Evolutionary conservation across 2,113 vertebrate genomes (phyloP), one percentile per base, ranked within the genome.

Genomic region (Guaruba guarouba): DNA sequence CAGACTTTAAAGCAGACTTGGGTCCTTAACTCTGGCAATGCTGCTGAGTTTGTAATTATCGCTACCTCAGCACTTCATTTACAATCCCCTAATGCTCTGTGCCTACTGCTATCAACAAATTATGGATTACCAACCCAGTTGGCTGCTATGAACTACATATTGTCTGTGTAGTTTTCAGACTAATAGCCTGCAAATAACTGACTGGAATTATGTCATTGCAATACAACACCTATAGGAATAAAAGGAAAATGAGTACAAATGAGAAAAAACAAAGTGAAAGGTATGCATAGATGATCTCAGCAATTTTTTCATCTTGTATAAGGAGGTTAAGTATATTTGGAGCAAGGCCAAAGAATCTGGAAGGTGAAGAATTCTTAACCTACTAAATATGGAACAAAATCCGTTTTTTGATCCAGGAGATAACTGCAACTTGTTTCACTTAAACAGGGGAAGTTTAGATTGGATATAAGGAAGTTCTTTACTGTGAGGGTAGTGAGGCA

Each of bases 31-130:
- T 83, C 67, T 73, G 81, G 29, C 73, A 94, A 39, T 68, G 76
- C 49, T 86, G 70, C 87, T 17, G 68, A 91, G 63, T 76, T 90
- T 39, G 51, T 71, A 94, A 93, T 75, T 96, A 90, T 81, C 10
- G 11, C 91, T 77, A 85, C 18, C 51, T 17, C 52, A 92, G 39
- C 67, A 62, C 39, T 35, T 90, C 48, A 61, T 92, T 88, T 95
- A 66, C 55, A 93, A 71, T 39, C 44, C 37, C 77, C 52, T 73
- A 69, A 89, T 73, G 86, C 44, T 74, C 28, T 22, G 9, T 69
- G 57, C 54, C 86, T 89, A 4, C 27, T 37, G 43, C 19, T 63
- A 55, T 57, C 74, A 85, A 84, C 64, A 81, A 79, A 92, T 57
- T 76, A 73, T 27, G 22, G 66, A 66, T 73, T 93, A 68, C 41